phyloP scores from a whole-genome alignment of 2,797 vertebrate species.

The Accipiter superciliosus region DNA sequence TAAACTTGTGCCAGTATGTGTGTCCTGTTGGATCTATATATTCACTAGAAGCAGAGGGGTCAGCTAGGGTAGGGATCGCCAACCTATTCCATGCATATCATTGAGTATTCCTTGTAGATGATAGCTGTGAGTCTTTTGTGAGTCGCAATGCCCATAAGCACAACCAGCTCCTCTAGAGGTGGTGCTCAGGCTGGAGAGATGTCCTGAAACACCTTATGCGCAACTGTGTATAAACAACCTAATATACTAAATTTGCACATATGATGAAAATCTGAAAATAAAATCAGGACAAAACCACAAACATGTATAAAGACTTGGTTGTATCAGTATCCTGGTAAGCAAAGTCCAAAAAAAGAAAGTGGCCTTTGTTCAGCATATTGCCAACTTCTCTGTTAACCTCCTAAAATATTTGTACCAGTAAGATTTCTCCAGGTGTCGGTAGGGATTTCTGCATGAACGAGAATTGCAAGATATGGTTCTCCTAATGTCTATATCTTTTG shows the following conservation, averaged over 20 bases:
- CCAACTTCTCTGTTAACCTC: not conserved
- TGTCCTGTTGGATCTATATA: not conserved
- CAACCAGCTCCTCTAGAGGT: not conserved
- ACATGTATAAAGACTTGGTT: not conserved
- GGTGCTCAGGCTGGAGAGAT: not conserved
- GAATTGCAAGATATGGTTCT: not conserved
- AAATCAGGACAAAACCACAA: not conserved
- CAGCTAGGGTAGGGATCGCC: not conserved
- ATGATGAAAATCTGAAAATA: not conserved
- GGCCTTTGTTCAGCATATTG: not conserved
- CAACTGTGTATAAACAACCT: accelerated
- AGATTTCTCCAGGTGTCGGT: not conserved
- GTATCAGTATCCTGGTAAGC: not conserved
- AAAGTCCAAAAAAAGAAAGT: not conserved
- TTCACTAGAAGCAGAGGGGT: not conserved
- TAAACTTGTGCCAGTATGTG: not conserved
- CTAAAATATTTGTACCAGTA: not conserved
- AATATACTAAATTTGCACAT: not conserved
- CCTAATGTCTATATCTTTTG: not conserved
- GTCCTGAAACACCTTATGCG: not conserved
- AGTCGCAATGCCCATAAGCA: not conserved
- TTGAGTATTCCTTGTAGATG: not conserved
- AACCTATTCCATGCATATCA: not conserved
- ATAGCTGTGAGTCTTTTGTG: not conserved
- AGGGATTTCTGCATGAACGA: not conserved